Base-by-base conservation (phyloP, 2,888 invertebrate species). In the Lasioglossum oenotherae region DNA sequence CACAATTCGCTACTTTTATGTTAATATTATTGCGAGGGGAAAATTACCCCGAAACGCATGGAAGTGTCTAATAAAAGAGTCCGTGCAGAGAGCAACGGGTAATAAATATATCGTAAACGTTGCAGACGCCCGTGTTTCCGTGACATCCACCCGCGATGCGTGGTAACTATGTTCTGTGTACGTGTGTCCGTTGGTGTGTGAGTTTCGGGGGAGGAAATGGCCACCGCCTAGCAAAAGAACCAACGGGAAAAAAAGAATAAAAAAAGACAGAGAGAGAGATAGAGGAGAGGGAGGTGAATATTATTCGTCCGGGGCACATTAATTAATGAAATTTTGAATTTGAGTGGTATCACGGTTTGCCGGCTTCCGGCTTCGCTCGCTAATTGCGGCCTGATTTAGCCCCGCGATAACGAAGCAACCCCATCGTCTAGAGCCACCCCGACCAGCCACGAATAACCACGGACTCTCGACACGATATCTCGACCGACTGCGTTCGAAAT, bases 261-360 rank as follows among this genome's bases (percentile, higher is more conserved):
- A 23, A 23, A 38, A 10, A 10, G n/a, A n/a, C n/a, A 31, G 10
- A 64, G 3, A 64, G 64, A 4, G 60, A 5, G 2, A 19, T 5
- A 16, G 16, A 16, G 16, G 1, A 14, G 14, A 5, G 10, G 69
- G 23, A 71, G 69, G 46, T 74, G 72, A 46, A 83, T 76, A 83
- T 76, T 84, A 73, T 86, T 74, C 81, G 82, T 78, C 79, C 64
- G 81, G 67, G 84, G 81, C 78, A 89, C 90, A 90, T 92, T 93
- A 92, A 93, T 93, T 92, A 93, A 91, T 88, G 89, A 88, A 89
- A 92, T 92, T 92, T 93, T 88, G 91, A 93, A 90, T 90, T 90
- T 86, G 85, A 88, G 87, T 90, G 92, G 91, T 92, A 92, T 91
- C 92, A 88, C 86, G 78, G 76, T 81, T 81, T 79, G 84, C 75